Base-by-base conservation (phyloP, 2,888 invertebrate genomes). In the Tipula lateralis region DNA sequence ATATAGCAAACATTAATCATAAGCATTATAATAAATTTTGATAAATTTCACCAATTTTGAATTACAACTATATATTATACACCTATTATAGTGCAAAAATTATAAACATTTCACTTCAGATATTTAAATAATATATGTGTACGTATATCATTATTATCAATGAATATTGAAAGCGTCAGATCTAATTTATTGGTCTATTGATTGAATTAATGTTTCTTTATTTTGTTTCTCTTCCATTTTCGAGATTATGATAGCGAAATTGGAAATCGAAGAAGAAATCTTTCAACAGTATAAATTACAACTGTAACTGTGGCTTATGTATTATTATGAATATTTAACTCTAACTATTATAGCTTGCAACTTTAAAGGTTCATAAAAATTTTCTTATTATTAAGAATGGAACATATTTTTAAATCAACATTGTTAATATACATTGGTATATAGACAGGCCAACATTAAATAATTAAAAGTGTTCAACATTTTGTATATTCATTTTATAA, bases 161-260 rank as follows among this genome's bases (percentile, higher is more conserved):
- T 66, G 66, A 66, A 66, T 24, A 50, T 19, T 16, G 44, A 24
- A 50, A 50, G 50, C 50, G 19, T 24, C 66, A 66, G 66, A 66
- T 66, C 66, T 66, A 66, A 66, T 66, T 66, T 66, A 66, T 66
- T 66, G 66, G 66, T 66, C 66, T 66, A 24, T 66, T 66, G 66
- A 66, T 66, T 66, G 66, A 24, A 24, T 66, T 66, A 66, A 66
- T 66, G 24, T n/a, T n/a, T 24, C 24, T 66, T 66, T 66, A 66
- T 7, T 19, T 66, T 19, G 1, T 66, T 66, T 19, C 66, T 66
- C 24, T 66, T 9, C 9, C 24, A 24, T 66, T 24, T 9, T 66
- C n/a, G 50, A 50, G 16, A 50, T 50, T 19, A 7, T 50, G n/a
- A n/a, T n/a, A n/a, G n/a, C 19, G 50, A 50, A 4, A 44, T 44